Conservation (phyloP, 92 coral and sea anemone genomes). For the Epizoanthus illoricatus region DNA sequence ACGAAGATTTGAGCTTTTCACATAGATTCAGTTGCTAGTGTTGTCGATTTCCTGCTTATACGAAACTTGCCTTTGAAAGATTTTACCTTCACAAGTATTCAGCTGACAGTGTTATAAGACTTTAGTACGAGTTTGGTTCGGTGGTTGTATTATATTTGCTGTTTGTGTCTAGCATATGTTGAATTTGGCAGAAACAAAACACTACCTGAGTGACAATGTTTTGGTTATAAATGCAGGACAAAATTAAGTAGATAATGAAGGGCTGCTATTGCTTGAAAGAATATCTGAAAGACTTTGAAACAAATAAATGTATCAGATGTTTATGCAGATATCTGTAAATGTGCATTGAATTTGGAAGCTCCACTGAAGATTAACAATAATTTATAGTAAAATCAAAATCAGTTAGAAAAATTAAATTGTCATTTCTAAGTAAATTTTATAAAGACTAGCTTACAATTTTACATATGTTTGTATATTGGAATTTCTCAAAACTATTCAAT, state of each 20-base stretch:
- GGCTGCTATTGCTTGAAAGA: neutral
- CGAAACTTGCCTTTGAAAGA: neutral
- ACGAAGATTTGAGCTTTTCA: slow-evolving; percentile 20
- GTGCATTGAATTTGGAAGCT: neutral
- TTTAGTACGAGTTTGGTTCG: neutral
- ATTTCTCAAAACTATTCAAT: no score
- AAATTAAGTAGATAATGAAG: neutral
- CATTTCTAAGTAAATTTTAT: neutral
- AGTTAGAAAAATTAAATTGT: neutral
- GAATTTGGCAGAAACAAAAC: neutral
- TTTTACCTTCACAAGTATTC: neutral
- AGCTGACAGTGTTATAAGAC: neutral
- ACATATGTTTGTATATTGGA: no score
- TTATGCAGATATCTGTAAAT: neutral
- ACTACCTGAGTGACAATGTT: neutral
- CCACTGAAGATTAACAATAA: neutral
- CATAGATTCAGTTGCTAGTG: neutral
- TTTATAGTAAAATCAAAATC: neutral
- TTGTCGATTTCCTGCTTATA: neutral
- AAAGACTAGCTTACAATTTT: no score
- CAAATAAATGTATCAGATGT: neutral
- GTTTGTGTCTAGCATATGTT: neutral
- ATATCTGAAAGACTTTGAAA: neutral
- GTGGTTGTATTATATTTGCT: neutral
- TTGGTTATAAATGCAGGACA: neutral